A percentile compares a stretch with the other conserved stretches of the same genome.
Conservation (phyloP, 2,888 invertebrate genomes). For the Drosophila quasianomalipes region DNA sequence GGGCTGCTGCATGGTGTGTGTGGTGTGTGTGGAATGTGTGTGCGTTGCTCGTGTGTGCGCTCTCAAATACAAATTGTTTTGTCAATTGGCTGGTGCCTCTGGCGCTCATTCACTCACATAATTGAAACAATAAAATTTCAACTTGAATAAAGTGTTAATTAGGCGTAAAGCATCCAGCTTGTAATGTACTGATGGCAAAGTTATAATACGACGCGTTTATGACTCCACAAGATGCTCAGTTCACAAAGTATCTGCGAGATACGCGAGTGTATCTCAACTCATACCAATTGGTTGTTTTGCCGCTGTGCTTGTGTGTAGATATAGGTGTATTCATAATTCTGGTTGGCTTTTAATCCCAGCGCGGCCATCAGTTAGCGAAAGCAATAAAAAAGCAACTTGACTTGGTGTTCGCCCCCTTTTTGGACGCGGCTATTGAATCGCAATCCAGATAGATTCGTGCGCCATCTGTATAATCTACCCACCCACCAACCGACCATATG, state of each 20-base stretch:
- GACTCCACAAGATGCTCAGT: slow-evolving; percentile 66
- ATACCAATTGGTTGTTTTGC: not conserved
- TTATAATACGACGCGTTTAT: slow-evolving; percentile 70
- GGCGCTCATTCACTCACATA: slow-evolving; percentile 58
- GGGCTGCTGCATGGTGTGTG: slow-evolving; percentile 26
- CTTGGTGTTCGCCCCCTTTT: slow-evolving; percentile 36
- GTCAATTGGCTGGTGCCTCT: slow-evolving; percentile 50
- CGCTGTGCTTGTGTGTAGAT: not conserved
- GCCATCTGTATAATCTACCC: slow-evolving; percentile 82
- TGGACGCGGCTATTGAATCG: slow-evolving; percentile 65
- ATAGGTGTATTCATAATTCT: slow-evolving; percentile 36
- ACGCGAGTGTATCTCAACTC: slow-evolving; percentile 32
- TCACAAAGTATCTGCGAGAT: slow-evolving; percentile 60
- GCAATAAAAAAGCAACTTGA: slow-evolving; percentile 75
- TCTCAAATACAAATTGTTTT: slow-evolving; percentile 61
- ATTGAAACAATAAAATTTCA: slow-evolving; percentile 75
- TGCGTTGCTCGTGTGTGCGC: slow-evolving; percentile 21
- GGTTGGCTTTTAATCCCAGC: slow-evolving; percentile 43
- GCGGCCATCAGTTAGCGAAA: slow-evolving; percentile 56
- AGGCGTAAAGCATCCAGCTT: slow-evolving; percentile 67
- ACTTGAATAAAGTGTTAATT: slow-evolving; percentile 77
- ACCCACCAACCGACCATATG: slow-evolving; percentile 83
- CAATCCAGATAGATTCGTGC: slow-evolving; percentile 60
- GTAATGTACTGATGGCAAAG: slow-evolving; percentile 64
- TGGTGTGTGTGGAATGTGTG: slow-evolving; percentile 8